Base-by-base conservation (phyloP, 2,888 invertebrate species). In the Tenthredo distinguenda region DNA sequence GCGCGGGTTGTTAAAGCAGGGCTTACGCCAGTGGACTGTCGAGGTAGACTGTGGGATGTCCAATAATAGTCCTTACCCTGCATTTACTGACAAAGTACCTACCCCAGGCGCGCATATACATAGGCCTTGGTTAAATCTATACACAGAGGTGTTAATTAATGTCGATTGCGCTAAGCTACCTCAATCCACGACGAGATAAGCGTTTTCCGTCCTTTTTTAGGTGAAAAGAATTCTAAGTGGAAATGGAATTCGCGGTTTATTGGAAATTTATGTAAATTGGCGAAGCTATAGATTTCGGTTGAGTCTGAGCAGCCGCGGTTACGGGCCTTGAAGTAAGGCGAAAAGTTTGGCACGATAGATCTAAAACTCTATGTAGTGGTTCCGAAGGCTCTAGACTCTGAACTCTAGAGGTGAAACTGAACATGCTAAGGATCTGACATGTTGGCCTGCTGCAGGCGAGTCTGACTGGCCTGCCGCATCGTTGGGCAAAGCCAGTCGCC, bases 81-180 rank as follows among this genome's bases (percentile, higher is more conserved):
- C 40, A 62, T 81, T 81, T 62, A 81, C 81, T 50, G 58, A 62
- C 62, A 81, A 81, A 81, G 81, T 81, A 62, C 81, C 77, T 55
- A 34, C 50, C 18, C 55, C 55, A 77, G 77, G 55, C 18, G 55
- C 55, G 31, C 47, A 15, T 26, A 74, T 31, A 34, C 12, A 74
- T n/a, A 21, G 40, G 21, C n/a, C 72, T 21, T 12, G 21, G 72
- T 43, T 26, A 31, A 55, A 77, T 77, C 31, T 10, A 34, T 34
- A n/a, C 68, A 18, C 77, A 7, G 7, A 77, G 55, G 77, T 77
- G 77, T 34, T 77, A 77, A 77, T 77, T 55, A 77, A 77, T 31
- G 34, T 31, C 31, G 47, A n/a, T 55, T 55, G n/a, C 18, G 77
- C 34, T 77, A 10, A 77, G 55, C 77, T 34, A 26, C 31, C 18